These are phyloP conservation scores for Beaufortia kweichowensis DNA, from an alignment of 2,113 vertebrate genomes.

Conservation along the genomic window DNA sequence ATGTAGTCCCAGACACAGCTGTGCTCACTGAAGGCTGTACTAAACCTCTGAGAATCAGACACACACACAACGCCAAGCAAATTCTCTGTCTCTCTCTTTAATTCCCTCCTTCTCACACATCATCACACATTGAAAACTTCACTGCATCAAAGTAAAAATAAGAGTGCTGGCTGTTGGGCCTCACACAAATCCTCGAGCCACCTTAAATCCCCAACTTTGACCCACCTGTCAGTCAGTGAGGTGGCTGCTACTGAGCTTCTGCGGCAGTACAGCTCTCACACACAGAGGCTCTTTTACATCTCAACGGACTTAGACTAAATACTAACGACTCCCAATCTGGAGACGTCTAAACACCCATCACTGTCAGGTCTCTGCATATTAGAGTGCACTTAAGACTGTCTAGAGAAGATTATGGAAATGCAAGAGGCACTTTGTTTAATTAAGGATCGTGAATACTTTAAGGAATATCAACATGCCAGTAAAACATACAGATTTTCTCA, in stretches of 20 bases:
- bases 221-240: slow-evolving; percentile 47
- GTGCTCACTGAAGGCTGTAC: slow-evolving; percentile 64
- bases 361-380: slow-evolving; percentile 6
- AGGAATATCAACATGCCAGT: neutral
- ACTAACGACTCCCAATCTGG: slow-evolving; percentile 51
- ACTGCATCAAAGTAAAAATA: slow-evolving; percentile 23
- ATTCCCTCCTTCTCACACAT: slow-evolving; percentile 34
- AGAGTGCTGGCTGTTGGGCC: slow-evolving; percentile 10
- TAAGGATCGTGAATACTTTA: neutral
- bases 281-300: slow-evolving; percentile 50
- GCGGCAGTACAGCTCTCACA: slow-evolving; percentile 20
- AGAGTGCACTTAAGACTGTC: neutral
- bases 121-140: slow-evolving; percentile 34
- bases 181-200: slow-evolving; percentile 44
- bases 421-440: slow-evolving; percentile 7
- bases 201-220: slow-evolving; percentile 53
- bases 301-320: slow-evolving; percentile 47
- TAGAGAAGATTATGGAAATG: slow-evolving; percentile 17
- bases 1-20: slow-evolving; percentile 57
- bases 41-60: neutral
- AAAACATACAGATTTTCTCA: no score
- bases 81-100: slow-evolving; percentile 25
- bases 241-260: slow-evolving; percentile 17
- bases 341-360: slow-evolving; percentile 28
- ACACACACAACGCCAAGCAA: slow-evolving; percentile 18